Percentiles rank a stretch among this genome's conserved stretches.
Evolutionary conservation across 2,113 vertebrate genomes (phyloP).

Genomic region (Rhinolophus sinicus): DNA sequence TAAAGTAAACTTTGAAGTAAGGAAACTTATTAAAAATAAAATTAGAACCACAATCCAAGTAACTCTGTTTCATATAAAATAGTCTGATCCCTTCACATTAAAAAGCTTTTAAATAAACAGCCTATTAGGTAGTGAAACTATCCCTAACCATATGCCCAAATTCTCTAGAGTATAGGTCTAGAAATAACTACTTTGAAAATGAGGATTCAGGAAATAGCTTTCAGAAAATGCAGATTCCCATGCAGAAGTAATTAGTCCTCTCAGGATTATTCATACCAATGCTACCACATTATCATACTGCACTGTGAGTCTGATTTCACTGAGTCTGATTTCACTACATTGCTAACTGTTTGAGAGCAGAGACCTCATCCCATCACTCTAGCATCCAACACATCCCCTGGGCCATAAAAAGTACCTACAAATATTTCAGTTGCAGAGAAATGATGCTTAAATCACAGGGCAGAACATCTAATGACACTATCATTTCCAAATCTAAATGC

Average conservation of each 20-base stretch:
- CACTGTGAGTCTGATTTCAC: background rate
- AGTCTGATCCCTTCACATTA: conserved; percentile 33
- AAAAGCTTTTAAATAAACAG: conserved; percentile 20
- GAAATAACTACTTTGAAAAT: conserved; percentile 31
- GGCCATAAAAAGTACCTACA: conserved; percentile 7
- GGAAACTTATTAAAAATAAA: conserved; percentile 60
- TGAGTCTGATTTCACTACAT: background rate
- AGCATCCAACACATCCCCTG: background rate
- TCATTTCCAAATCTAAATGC: conserved; percentile 35
- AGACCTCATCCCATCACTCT: background rate
- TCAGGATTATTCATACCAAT: background rate
- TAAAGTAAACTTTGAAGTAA: conserved; percentile 68
- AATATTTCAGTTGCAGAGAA: conserved; percentile 49
- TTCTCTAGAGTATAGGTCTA: conserved; percentile 3
- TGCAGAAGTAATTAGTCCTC: background rate
- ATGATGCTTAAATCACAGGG: background rate
- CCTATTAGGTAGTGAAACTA: conserved; percentile 16
- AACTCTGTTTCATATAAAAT: conserved; percentile 50
- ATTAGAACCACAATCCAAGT: conserved; percentile 52
- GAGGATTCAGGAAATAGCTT: background rate
- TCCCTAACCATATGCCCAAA: conserved; percentile 39
- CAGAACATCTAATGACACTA: conserved; percentile 35
- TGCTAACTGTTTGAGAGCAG: background rate
- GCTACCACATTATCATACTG: background rate
- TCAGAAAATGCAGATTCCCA: background rate